These are phyloP conservation scores for Leptonema lineaticorne DNA, from an alignment of 1,140 invertebrate species.

Conservation along the genomic window DNA sequence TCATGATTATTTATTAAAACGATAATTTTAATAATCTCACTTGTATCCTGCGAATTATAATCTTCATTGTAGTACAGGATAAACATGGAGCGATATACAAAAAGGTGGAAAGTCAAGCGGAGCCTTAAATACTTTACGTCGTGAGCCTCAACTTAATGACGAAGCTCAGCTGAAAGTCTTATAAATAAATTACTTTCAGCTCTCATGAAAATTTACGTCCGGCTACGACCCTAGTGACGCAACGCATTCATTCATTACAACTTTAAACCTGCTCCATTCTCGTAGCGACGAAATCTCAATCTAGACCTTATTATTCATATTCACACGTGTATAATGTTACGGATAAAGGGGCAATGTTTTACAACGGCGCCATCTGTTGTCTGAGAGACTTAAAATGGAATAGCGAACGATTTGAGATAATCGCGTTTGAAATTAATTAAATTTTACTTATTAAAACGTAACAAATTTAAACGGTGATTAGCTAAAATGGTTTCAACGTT, in stretches of 20 bases:
- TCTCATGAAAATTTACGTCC: slow-evolving; percentile 34
- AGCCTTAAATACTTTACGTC: slow-evolving; percentile 9
- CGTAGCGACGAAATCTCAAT: neutral
- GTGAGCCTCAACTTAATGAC: slow-evolving; percentile 10
- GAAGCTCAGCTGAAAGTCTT: slow-evolving; percentile 29
- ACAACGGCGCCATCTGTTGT: too few species aligned
- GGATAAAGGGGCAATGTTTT: neutral
- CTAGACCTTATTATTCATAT: neutral
- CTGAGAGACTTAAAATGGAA: too few species aligned
- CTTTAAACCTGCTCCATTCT: neutral
- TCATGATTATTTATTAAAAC: neutral
- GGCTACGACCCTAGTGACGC: slow-evolving; percentile 12
- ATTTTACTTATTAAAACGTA: too few species aligned
- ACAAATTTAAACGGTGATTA: too few species aligned
- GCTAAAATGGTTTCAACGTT: too few species aligned
- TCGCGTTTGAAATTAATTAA: too few species aligned
- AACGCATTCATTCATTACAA: neutral
- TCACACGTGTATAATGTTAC: neutral
- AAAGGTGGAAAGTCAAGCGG: neutral
- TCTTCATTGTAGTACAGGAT: too few species aligned
- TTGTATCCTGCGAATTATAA: too few species aligned
- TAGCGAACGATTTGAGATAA: too few species aligned
- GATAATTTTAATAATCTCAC: too few species aligned
- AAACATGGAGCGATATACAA: too few species aligned
- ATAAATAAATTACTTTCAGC: slow-evolving; percentile 38